phyloP scores from a whole-genome alignment of 35 echinoderm and acorn worm species.

The Lytechinus pictus region DNA sequence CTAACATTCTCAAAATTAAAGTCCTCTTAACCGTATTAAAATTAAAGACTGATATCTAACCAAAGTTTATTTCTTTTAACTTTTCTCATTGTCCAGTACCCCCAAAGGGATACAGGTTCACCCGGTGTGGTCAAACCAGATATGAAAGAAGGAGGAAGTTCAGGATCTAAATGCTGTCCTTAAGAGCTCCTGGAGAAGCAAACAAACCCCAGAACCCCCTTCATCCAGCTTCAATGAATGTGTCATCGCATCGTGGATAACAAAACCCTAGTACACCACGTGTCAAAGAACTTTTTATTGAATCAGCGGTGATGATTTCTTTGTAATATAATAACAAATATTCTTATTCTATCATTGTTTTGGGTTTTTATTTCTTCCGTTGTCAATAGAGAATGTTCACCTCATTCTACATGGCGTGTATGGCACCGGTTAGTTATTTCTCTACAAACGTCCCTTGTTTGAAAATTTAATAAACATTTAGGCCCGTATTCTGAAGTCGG shows the following conservation, averaged over 20 bases:
- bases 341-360: background rate
- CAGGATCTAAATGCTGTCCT: slow-evolving; percentile 69
- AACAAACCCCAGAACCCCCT: background rate
- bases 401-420: background rate
- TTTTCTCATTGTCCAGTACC: slow-evolving; percentile 68
- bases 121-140: slow-evolving; percentile 82
- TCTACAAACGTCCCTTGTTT: background rate
- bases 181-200: slow-evolving; percentile 5
- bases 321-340: background rate
- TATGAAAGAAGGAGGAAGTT: slow-evolving; percentile 57
- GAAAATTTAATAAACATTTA: background rate
- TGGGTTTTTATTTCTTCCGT: background rate
- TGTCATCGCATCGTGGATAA: slow-evolving; percentile 34
- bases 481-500: too few species aligned
- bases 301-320: background rate
- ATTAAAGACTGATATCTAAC: too few species aligned
- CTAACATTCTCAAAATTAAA: too few species aligned
- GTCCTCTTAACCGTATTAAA: too few species aligned
- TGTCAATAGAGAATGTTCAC: background rate
- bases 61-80: too few species aligned
- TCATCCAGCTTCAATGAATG: background rate
- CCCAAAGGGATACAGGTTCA: slow-evolving; percentile 87
- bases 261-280: background rate
- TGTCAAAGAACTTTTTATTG: slow-evolving; percentile 8
- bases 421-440: background rate